Percentiles rank a stretch among this genome's conserved stretches.
These are phyloP conservation scores for Drosophila cyrtoloma DNA, from an alignment of 2,888 invertebrate species.

Conservation along the genomic window DNA sequence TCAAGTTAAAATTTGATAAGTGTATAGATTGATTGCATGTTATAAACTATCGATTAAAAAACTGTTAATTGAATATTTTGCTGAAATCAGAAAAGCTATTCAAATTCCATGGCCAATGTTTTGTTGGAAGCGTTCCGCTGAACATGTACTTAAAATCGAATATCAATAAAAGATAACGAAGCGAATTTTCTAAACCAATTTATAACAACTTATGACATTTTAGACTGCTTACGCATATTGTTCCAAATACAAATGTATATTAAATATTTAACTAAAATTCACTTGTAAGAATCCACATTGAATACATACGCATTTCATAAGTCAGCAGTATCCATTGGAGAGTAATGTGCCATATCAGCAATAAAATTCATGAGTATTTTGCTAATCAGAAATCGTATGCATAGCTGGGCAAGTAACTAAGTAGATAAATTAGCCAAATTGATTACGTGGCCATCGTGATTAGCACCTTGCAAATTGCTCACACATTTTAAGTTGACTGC, in stretches of 20 bases:
- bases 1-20: not conserved
- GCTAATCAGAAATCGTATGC: slow-evolving; percentile 55
- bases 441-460: slow-evolving; percentile 70
- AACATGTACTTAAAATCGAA: not conserved
- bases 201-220: not conserved
- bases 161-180: not conserved
- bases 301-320: not conserved
- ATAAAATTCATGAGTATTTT: slow-evolving; percentile 23
- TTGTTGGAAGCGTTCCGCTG: not conserved
- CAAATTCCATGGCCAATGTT: not conserved
- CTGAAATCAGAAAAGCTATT: not conserved
- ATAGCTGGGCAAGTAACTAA: slow-evolving; percentile 45
- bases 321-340: not conserved
- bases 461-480: slow-evolving; percentile 64
- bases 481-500: slow-evolving; percentile 44
- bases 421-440: slow-evolving; percentile 51
- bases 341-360: slow-evolving; percentile 27
- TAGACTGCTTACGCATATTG: not conserved
- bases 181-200: not conserved
- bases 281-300: not conserved
- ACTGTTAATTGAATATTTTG: not conserved
- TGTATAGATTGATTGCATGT: not conserved
- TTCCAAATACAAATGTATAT: not conserved
- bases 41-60: not conserved
- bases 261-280: not conserved